phyloP scores from a whole-genome alignment of 23 tunicate species.

The Phallusia fumigata region DNA sequence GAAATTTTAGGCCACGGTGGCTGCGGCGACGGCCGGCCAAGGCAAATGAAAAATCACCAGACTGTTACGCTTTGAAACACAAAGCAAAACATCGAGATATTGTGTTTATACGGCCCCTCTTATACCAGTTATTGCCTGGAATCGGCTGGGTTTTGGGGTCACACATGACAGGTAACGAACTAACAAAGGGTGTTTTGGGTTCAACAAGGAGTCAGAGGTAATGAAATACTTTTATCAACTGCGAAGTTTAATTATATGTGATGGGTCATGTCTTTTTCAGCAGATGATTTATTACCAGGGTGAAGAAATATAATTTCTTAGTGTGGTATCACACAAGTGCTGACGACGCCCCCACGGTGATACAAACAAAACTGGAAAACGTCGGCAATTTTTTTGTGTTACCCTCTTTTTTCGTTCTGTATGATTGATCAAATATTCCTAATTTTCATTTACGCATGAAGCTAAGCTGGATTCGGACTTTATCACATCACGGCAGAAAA shows the following conservation, averaged over 20 bases:
- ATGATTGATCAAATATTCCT: too few species aligned
- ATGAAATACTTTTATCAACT: background rate
- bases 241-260: background rate
- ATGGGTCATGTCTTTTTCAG: background rate
- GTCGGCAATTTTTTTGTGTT: too few species aligned
- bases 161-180: conserved; percentile 6
- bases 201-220: background rate
- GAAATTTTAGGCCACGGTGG: background rate
- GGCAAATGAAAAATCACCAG: background rate
- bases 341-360: too few species aligned
- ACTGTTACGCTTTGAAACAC: background rate
- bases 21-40: background rate
- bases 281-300: too few species aligned
- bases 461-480: too few species aligned
- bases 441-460: too few species aligned
- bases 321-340: too few species aligned
- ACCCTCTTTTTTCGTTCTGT: too few species aligned
- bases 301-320: too few species aligned
- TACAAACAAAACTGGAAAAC: too few species aligned
- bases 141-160: background rate
- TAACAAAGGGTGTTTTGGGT: background rate
- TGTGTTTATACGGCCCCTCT: background rate
- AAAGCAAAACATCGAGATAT: background rate
- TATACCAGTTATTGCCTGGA: background rate
- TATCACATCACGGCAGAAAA: too few species aligned